phyloP scores from a whole-genome alignment of 2,888 invertebrate species.

The Callyntrura sp. region DNA sequence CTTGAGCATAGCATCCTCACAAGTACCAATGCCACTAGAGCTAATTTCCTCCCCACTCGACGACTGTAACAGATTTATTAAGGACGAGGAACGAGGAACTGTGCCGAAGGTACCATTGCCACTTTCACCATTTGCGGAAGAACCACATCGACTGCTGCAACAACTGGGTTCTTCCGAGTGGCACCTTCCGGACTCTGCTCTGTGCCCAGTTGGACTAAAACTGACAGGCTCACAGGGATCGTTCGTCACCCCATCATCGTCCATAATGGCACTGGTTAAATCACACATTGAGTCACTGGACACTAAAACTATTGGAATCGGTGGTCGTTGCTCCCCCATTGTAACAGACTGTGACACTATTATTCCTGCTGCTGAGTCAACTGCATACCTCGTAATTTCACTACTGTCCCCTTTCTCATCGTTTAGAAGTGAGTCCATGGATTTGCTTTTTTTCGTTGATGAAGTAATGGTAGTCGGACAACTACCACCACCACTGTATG shows the following conservation, averaged over 20 bases:
- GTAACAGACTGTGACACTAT: no score
- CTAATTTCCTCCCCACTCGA: conserved; percentile 73
- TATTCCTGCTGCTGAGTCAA: background rate
- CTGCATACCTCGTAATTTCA: conserved; percentile 1
- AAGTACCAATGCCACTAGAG: conserved; percentile 46
- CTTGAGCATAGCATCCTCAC: conserved; percentile 66
- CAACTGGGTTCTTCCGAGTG: conserved; percentile 54
- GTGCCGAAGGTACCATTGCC: conserved; percentile 36
- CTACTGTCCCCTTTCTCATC: conserved; percentile 17
- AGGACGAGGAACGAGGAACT: conserved; percentile 26
- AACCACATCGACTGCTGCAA: conserved; percentile 55
- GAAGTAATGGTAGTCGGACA: conserved; percentile 43
- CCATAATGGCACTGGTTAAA: no score
- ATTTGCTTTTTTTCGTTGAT: conserved; percentile 46
- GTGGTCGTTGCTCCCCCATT: background rate
- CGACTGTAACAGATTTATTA: conserved; percentile 32
- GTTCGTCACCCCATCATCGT: background rate
- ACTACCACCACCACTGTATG: conserved; percentile 43
- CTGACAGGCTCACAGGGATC: background rate
- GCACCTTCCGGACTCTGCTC: conserved; percentile 14
- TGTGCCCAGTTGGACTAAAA: no score
- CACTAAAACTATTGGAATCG: conserved; percentile 64
- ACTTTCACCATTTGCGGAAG: conserved; percentile 42
- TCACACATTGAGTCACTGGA: conserved; percentile 67
- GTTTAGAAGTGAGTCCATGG: conserved; percentile 38